These are phyloP conservation scores for Aphis gossypii DNA, from an alignment of 1,140 invertebrate genomes.

Conservation along the genomic window DNA sequence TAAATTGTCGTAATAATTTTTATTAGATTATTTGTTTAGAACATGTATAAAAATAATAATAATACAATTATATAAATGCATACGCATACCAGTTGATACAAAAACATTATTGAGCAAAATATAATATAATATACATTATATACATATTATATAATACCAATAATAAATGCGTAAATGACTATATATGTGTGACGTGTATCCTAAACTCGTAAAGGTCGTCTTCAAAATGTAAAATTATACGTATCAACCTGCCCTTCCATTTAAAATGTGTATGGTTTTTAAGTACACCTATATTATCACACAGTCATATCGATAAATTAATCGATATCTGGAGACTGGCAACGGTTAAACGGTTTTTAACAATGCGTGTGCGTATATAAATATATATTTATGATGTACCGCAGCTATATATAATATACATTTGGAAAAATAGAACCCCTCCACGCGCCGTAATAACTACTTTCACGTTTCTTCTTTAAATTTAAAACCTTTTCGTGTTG, in stretches of 20 bases:
- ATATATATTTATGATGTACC: conserved; percentile 1
- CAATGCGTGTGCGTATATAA: background rate
- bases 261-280: background rate
- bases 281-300: background rate
- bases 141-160: background rate
- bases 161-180: background rate
- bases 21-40: background rate
- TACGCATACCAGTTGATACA: background rate
- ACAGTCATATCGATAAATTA: background rate
- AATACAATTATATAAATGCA: background rate
- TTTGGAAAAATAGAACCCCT: background rate
- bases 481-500: conserved; percentile 19
- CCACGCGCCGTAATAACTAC: background rate
- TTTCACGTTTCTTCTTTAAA: conserved; percentile 40
- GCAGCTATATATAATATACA: background rate
- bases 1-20: background rate
- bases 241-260: background rate
- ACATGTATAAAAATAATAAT: background rate
- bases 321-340: conserved; percentile 23
- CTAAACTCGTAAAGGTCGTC: background rate
- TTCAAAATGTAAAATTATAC: background rate
- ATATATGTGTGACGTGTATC: background rate
- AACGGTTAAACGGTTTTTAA: conserved; percentile 29
- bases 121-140: background rate
- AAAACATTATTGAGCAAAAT: background rate